Evolutionary conservation across 1,140 invertebrate species (phyloP).

Genomic region (Nephila pilipes): DNA sequence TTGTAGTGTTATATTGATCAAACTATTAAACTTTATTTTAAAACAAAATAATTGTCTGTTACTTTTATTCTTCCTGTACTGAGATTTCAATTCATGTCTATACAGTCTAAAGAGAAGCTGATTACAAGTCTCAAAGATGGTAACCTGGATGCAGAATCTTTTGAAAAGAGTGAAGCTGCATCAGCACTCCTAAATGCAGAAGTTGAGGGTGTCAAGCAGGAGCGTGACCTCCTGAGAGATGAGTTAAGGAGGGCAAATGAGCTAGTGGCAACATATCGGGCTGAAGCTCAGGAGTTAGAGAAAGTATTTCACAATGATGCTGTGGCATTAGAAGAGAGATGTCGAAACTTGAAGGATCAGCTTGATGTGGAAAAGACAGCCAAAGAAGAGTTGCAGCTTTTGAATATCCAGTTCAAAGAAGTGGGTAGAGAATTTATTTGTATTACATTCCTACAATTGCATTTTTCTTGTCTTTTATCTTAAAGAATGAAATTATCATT

Average conservation of each 20-base stretch:
- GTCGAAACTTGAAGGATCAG: slow-evolving; percentile 83
- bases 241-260: slow-evolving; percentile 84
- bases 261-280: slow-evolving; percentile 83
- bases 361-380: slow-evolving; percentile 83
- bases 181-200: slow-evolving; percentile 77
- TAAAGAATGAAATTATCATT: too few relatives aligned
- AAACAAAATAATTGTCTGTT: neutral
- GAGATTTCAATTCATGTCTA: neutral
- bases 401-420: slow-evolving; percentile 83
- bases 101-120: slow-evolving; percentile 88
- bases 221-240: slow-evolving; percentile 85
- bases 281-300: slow-evolving; percentile 84
- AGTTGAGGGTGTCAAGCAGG: slow-evolving; percentile 83
- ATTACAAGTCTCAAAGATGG: slow-evolving; percentile 86
- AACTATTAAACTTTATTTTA: too few relatives aligned
- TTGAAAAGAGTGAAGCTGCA: slow-evolving; percentile 81
- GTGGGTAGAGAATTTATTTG: slow-evolving; percentile 74
- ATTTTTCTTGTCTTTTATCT: too few relatives aligned
- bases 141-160: slow-evolving; percentile 80
- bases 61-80: neutral
- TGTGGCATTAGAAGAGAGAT: slow-evolving; percentile 80
- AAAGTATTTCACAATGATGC: slow-evolving; percentile 79
- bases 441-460: too few relatives aligned
- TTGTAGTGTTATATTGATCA: too few relatives aligned
- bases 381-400: slow-evolving; percentile 84